A percentile compares a stretch with the other conserved stretches of the same genome.
Conservation (phyloP, 2,888 invertebrate species). For the Rhodophaea formosa region DNA sequence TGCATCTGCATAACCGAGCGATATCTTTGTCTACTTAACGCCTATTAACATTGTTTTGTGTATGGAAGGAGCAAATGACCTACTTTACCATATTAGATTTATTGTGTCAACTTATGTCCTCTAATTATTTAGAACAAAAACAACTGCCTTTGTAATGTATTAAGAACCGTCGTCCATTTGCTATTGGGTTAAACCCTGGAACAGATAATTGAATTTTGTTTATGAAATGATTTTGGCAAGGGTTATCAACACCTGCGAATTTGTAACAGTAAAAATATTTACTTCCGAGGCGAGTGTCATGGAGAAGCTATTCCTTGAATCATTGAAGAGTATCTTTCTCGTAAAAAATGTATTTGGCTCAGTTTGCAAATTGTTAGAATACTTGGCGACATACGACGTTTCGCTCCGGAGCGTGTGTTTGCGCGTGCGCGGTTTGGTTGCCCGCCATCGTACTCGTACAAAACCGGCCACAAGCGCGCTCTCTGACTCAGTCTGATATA, state of each 20-base stretch:
- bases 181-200: background rate
- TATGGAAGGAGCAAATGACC: constrained; percentile 37
- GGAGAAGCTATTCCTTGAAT: constrained; percentile 66
- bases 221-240: constrained; percentile 20
- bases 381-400: constrained; percentile 53
- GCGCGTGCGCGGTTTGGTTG: constrained; percentile 71
- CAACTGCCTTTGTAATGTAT: constrained; percentile 1
- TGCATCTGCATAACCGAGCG: constrained; percentile 27
- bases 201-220: background rate
- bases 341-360: constrained; percentile 66
- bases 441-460: constrained; percentile 68
- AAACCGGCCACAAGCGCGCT: constrained; percentile 70
- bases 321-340: constrained; percentile 48
- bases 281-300: constrained; percentile 50
- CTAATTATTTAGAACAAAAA: constrained; percentile 14
- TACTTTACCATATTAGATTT: constrained; percentile 39
- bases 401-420: constrained; percentile 37
- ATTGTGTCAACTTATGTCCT: constrained; percentile 30
- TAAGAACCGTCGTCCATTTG: constrained; percentile 11
- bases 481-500: constrained; percentile 77
- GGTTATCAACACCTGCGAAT: constrained; percentile 33
- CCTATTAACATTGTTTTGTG: constrained; percentile 33
- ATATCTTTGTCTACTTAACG: constrained; percentile 33
- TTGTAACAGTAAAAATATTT: constrained; percentile 32
- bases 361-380: constrained; percentile 64